Evolutionary conservation across 2,113 vertebrate genomes (phyloP).

Genomic region (Neotoma lepida): DNA sequence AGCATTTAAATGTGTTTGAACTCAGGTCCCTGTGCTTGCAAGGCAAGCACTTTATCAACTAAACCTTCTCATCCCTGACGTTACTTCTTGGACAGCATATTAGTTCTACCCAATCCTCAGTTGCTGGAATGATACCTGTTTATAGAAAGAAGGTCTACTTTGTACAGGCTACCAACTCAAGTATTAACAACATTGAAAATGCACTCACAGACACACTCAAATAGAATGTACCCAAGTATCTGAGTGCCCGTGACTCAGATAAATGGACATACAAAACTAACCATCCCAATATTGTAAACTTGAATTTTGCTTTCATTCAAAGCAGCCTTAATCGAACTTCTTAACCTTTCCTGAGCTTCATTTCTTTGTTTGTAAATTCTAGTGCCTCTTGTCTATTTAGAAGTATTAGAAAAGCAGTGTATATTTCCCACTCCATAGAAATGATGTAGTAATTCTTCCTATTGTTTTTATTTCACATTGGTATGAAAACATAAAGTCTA

Average conservation of each 20-base stretch:
- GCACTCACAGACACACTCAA: not conserved
- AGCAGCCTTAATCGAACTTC: not conserved
- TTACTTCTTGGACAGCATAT: not conserved
- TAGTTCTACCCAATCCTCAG: not conserved
- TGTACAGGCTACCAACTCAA: not conserved
- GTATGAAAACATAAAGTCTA: not conserved
- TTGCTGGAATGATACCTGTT: not conserved
- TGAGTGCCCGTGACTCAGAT: not conserved
- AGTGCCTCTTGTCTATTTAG: not conserved
- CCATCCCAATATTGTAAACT: not conserved
- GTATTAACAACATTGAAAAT: too few relatives aligned
- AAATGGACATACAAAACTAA: not conserved
- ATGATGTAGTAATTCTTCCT: not conserved
- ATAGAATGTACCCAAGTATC: not conserved
- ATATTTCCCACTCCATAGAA: constrained; percentile 41
- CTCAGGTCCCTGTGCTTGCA: not conserved
- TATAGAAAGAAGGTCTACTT: not conserved
- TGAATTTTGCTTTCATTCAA: not conserved
- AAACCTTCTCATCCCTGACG: not conserved
- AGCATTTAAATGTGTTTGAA: not conserved
- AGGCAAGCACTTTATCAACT: not conserved
- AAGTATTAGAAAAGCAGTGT: not conserved
- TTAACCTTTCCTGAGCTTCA: not conserved
- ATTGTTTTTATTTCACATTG: not conserved
- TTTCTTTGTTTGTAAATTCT: not conserved